Percentiles rank a stretch among this genome's conserved stretches.
Conservation (phyloP, 2,113 vertebrate species). For the Thunnus thynnus region DNA sequence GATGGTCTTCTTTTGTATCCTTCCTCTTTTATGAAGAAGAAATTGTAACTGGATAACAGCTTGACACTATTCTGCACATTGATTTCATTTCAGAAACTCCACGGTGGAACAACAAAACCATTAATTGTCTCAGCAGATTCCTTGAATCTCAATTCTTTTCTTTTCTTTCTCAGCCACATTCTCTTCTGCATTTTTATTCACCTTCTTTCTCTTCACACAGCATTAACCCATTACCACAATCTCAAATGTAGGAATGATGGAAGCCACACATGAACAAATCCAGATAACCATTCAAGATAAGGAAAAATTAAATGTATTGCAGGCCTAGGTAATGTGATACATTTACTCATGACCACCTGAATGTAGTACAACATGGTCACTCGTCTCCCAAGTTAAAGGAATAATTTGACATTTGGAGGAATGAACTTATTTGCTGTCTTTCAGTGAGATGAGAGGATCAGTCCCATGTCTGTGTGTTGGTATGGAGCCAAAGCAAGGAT, state of each 20-base stretch:
- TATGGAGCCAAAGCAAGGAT: no score
- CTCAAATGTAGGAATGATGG: neutral
- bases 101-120: slow-evolving; percentile 7
- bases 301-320: no score
- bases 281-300: no score
- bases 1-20: neutral
- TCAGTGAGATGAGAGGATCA: no score
- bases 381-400: no score
- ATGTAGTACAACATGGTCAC: no score
- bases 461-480: no score
- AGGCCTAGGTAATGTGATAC: no score
- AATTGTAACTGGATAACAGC: slow-evolving; percentile 19
- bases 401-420: no score
- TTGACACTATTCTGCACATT: neutral
- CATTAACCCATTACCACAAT: neutral
- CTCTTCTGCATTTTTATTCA: neutral
- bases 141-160: neutral
- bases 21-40: neutral
- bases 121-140: neutral
- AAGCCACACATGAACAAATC: neutral
- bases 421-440: no score
- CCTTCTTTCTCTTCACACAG: neutral
- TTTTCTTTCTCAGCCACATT: neutral
- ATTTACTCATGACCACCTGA: no score
- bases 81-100: slow-evolving; percentile 24